Evolutionary conservation across 2,113 vertebrate species (phyloP).

Genomic region (Cromileptes altivelis): DNA sequence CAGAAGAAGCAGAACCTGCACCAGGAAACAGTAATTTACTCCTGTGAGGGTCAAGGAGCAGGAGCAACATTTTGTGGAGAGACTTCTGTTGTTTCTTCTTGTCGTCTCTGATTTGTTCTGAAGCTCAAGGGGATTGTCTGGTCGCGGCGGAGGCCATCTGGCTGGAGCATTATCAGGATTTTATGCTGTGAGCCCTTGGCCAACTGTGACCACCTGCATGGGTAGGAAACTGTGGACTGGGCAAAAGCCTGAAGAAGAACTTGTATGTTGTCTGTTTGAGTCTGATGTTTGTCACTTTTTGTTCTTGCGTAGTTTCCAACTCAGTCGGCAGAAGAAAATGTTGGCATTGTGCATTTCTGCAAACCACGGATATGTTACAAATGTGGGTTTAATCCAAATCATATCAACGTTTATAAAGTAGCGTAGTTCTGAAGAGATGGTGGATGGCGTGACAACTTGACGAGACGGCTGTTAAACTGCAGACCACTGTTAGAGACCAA

Average conservation of each 20-base stretch:
- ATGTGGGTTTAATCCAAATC: too few species aligned
- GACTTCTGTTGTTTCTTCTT: constrained; percentile 1
- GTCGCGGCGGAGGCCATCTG: constrained; percentile 48
- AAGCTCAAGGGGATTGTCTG: constrained; percentile 31
- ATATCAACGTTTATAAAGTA: too few species aligned
- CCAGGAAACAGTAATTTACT: not conserved
- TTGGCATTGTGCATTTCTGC: too few species aligned
- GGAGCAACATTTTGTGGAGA: not conserved
- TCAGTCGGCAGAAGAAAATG: too few species aligned
- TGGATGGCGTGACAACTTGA: too few species aligned
- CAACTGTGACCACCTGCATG: constrained; percentile 45
- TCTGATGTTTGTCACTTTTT: constrained; percentile 13
- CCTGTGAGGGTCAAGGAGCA: constrained; percentile 16
- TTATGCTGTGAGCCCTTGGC: constrained; percentile 28
- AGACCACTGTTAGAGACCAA: too few species aligned
- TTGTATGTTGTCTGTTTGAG: not conserved
- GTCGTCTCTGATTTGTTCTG: not conserved
- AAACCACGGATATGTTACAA: too few species aligned
- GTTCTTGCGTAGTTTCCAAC: not conserved
- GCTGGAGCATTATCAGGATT: constrained; percentile 57
- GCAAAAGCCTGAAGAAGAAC: not conserved
- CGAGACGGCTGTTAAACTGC: too few species aligned
- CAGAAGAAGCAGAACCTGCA: constrained; percentile 10
- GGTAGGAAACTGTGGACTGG: constrained; percentile 55
- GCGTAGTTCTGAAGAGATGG: too few species aligned